A percentile compares a stretch with the other conserved stretches of the same genome.
phyloP scores from a whole-genome alignment of 2,888 invertebrate species.

The Andrena dorsata region DNA sequence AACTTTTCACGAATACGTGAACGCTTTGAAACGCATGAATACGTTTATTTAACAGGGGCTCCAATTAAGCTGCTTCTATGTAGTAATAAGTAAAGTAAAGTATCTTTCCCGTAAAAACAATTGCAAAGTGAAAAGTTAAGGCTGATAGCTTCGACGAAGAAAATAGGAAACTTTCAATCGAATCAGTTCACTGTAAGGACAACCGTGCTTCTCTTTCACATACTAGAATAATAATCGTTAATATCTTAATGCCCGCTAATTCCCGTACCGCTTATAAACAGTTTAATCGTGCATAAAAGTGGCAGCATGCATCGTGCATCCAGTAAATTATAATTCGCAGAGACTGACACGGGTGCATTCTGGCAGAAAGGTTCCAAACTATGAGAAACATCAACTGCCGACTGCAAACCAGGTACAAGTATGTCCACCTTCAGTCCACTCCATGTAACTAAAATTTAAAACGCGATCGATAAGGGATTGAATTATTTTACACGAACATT shows the following conservation, averaged over 20 bases:
- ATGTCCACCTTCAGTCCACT: conserved; percentile 47
- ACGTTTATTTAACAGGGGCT: background rate
- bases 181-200: background rate
- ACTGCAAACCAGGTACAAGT: conserved; percentile 36
- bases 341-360: conserved; percentile 70
- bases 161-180: background rate
- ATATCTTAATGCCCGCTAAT: background rate
- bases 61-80: background rate
- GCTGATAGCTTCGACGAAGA: background rate
- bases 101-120: no score
- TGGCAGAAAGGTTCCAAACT: conserved; percentile 69
- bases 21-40: background rate
- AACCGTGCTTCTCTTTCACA: background rate
- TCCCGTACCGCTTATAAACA: conserved; percentile 24
- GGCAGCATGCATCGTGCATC: conserved; percentile 72
- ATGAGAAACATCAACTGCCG: conserved; percentile 49
- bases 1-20: background rate
- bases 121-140: background rate
- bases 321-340: conserved; percentile 72
- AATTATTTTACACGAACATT: background rate
- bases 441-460: background rate
- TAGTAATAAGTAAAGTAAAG: no score
- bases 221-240: background rate
- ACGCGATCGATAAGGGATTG: background rate
- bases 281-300: conserved; percentile 67